Percentiles rank a stretch among this genome's conserved stretches.
Evolutionary conservation across 92 coral and sea anemone genomes (phyloP).

Genomic region (Actinostola sp.): DNA sequence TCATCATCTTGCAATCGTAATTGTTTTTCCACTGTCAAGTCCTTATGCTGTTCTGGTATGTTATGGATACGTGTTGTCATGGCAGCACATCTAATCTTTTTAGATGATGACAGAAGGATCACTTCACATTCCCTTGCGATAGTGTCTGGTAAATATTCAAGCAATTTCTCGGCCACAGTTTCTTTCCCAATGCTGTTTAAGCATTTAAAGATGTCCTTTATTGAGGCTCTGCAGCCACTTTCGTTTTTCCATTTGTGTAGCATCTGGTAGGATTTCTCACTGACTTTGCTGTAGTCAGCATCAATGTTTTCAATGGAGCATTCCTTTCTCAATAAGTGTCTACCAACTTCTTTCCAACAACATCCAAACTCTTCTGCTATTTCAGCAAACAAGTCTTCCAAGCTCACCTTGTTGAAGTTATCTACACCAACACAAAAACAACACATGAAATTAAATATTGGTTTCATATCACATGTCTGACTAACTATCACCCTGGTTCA

Average conservation of each 20-base stretch:
- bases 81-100: constrained; percentile 7
- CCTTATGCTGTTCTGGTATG: constrained; percentile 39
- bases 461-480: too few species aligned
- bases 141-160: constrained; percentile 26
- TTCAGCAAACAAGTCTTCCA: constrained; percentile 51
- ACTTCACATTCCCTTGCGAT: constrained; percentile 17
- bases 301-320: constrained; percentile 79
- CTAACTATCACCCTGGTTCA: too few species aligned
- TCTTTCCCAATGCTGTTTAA: constrained; percentile 42
- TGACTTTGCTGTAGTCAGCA: constrained; percentile 64
- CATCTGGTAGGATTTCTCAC: constrained; percentile 84
- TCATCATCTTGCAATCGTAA: constrained; percentile 22
- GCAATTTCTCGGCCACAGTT: constrained; percentile 64
- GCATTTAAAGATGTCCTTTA: constrained; percentile 31
- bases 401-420: constrained; percentile 9
- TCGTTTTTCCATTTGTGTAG: constrained; percentile 70
- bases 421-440: background rate
- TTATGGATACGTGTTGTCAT: constrained; percentile 21
- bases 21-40: constrained; percentile 38
- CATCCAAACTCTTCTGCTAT: constrained; percentile 71
- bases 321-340: constrained; percentile 56
- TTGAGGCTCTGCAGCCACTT: constrained; percentile 41
- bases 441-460: too few species aligned
- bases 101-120: constrained; percentile 14
- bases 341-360: constrained; percentile 82